Percentiles rank a stretch among this genome's conserved stretches.
These are phyloP conservation scores for Vimba vimba DNA, from an alignment of 2,113 vertebrate species.

Conservation along the genomic window DNA sequence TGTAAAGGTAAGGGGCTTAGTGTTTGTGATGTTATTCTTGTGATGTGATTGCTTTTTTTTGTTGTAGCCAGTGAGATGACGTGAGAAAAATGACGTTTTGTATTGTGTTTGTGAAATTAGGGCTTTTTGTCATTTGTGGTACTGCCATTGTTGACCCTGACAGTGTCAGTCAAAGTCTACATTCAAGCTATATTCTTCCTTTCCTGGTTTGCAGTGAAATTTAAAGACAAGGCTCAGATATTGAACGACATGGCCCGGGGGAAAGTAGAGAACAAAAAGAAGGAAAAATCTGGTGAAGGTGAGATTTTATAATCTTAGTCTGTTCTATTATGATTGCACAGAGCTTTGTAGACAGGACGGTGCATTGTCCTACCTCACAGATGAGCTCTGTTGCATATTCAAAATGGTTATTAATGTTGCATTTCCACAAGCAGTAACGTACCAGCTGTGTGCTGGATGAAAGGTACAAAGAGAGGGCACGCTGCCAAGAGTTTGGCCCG, in stretches of 20 bases:
- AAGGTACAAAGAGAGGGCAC: constrained; percentile 36
- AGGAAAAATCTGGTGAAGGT: constrained; percentile 79
- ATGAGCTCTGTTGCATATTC: constrained; percentile 48
- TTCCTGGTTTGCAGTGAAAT: constrained; percentile 81
- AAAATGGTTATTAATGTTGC: constrained; percentile 42
- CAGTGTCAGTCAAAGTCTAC: constrained; percentile 36
- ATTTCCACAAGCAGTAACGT: constrained; percentile 16
- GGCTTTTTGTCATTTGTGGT: constrained; percentile 20
- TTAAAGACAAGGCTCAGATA: constrained; percentile 84
- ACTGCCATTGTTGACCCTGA: constrained; percentile 16
- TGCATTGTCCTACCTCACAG: constrained; percentile 32
- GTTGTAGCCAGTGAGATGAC: constrained; percentile 7
- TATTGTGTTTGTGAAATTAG: background rate
- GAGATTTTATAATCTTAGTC: constrained; percentile 61
- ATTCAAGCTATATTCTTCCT: constrained; percentile 57
- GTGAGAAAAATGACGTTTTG: background rate
- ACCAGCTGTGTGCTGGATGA: constrained; percentile 49
- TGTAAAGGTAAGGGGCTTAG: constrained; percentile 60
- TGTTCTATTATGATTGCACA: constrained; percentile 36
- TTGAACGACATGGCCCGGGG: constrained; percentile 79
- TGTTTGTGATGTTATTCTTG: constrained; percentile 45
- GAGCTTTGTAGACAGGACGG: constrained; percentile 48
- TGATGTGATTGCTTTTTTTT: constrained; percentile 32
- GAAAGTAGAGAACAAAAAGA: constrained; percentile 73
- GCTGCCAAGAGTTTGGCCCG: constrained; percentile 32